Evolutionary conservation across 2,888 invertebrate genomes (phyloP).

Genomic region (Danaus chrysippus): DNA sequence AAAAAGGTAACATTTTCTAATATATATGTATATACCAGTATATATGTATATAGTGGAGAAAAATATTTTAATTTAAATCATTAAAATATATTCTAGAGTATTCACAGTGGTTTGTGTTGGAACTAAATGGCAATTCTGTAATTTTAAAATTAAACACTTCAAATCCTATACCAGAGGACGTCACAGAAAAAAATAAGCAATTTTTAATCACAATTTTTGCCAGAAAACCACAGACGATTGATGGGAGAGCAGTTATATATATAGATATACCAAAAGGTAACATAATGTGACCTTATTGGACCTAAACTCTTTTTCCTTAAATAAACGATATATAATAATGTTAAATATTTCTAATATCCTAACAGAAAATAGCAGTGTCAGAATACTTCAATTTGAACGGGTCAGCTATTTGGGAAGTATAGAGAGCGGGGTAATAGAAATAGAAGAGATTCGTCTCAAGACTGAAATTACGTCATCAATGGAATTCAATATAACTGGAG

Average conservation of each 20-base stretch:
- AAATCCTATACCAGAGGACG: constrained; percentile 28
- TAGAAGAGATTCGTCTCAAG: not conserved
- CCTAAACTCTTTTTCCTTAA: too few species aligned
- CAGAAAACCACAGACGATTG: constrained; percentile 26
- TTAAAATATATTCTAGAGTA: constrained; percentile 28
- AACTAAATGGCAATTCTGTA: constrained; percentile 22
- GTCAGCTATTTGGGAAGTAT: constrained; percentile 1
- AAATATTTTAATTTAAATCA: constrained; percentile 3
- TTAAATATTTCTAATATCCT: constrained; percentile 3
- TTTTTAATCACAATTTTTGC: constrained; percentile 35
- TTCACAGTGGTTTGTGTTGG: constrained; percentile 31
- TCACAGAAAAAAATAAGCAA: constrained; percentile 30
- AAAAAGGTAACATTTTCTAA: constrained; percentile 18
- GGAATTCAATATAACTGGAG: not conserved
- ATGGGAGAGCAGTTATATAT: constrained; percentile 40
- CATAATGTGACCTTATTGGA: too few species aligned
- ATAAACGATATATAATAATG: not conserved
- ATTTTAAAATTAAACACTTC: constrained; percentile 20
- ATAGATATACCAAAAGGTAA: constrained; percentile 45
- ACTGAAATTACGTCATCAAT: not conserved
- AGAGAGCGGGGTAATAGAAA: not conserved
- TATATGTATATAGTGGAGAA: too few species aligned
- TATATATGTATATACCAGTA: not conserved
- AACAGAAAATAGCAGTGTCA: not conserved
- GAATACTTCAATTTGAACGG: constrained; percentile 27